Percentiles rank a stretch among this genome's conserved stretches.
Conservation (phyloP, 2,888 invertebrate genomes). For the Amphiduros pacificus region DNA sequence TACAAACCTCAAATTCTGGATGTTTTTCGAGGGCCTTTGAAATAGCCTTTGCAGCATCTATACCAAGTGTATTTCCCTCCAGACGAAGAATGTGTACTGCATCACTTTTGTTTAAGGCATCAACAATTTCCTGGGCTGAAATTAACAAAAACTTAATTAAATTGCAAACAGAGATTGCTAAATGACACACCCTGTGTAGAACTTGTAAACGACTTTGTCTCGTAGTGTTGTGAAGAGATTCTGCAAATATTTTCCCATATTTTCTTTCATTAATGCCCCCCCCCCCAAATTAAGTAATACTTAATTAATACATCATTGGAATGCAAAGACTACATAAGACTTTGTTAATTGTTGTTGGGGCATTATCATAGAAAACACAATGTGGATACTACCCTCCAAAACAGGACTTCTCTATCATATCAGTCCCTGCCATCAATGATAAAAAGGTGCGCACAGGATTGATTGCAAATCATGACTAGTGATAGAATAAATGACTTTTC, state of each 20-base stretch:
- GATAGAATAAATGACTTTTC: no score
- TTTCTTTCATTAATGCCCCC: no score
- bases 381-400: not conserved
- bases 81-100: conserved; percentile 76
- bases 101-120: conserved; percentile 73
- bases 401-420: no score
- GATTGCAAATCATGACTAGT: no score
- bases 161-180: no score
- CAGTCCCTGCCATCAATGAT: no score
- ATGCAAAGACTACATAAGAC: not conserved
- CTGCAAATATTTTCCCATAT: no score
- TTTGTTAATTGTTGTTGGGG: not conserved
- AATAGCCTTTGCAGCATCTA: conserved; percentile 83
- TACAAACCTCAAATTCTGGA: conserved; percentile 67
- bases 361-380: not conserved
- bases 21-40: conserved; percentile 78
- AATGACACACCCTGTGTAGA: no score
- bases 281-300: no score
- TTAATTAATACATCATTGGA: not conserved
- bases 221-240: no score
- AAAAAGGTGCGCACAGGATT: no score
- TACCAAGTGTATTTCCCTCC: conserved; percentile 91
- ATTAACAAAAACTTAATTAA: not conserved
- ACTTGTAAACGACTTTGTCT: no score
- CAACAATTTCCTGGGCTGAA: conserved; percentile 66